These are phyloP conservation scores for Phocoena phocoena DNA, from an alignment of 2,113 vertebrate genomes.

Conservation along the genomic window DNA sequence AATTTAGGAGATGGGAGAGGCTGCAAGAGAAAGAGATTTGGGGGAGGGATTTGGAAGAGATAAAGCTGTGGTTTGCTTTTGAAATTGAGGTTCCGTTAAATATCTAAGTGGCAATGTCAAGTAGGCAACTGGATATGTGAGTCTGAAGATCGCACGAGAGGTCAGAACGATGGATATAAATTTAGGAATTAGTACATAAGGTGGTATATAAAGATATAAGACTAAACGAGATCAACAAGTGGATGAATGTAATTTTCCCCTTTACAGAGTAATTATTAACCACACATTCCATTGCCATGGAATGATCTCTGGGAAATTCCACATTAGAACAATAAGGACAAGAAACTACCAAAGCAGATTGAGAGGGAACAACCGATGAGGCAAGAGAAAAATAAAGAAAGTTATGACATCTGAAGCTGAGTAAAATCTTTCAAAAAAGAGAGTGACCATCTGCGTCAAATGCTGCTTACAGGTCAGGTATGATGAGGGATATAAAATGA, in stretches of 20 bases:
- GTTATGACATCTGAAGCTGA: background rate
- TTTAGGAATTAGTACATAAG: background rate
- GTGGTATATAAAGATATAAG: background rate
- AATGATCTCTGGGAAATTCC: background rate
- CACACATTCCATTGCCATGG: no score
- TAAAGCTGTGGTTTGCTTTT: background rate
- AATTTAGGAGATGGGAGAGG: background rate
- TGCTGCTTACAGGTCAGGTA: background rate
- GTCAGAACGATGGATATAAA: background rate
- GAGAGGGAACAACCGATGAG: background rate
- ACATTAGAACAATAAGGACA: background rate
- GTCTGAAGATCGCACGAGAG: background rate
- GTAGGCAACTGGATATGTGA: background rate
- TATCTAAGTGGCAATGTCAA: background rate
- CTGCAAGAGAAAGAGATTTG: background rate
- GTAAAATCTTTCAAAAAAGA: background rate
- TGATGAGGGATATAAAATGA: background rate
- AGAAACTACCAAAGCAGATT: background rate
- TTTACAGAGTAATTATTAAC: no score
- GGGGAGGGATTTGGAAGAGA: background rate
- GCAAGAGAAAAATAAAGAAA: background rate
- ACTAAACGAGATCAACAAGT: background rate
- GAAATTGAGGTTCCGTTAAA: background rate
- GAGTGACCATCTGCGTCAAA: background rate
- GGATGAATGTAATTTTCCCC: background rate